Evolutionary conservation across 1,140 invertebrate genomes (phyloP), one percentile per base, ranked within the genome.

Genomic region (Brachionus rotundiformis): DNA sequence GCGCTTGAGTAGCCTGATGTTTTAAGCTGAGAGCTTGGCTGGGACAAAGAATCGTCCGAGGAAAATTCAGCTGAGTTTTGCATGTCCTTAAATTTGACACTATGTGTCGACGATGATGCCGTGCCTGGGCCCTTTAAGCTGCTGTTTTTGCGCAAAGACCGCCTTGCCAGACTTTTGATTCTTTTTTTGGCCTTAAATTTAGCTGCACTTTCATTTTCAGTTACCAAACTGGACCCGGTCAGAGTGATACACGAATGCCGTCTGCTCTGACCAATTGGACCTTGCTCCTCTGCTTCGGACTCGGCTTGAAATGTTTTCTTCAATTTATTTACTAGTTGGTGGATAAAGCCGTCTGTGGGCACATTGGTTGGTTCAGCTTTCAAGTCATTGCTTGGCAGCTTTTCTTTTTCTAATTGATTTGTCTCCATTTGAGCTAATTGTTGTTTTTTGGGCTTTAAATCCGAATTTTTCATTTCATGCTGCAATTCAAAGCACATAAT

Each of bases 81-180:
- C 19, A 10, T 25, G 36, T 73, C 68, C 44, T 73, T 73, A 73
- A 44, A 73, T 25, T 73, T 73, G 7, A 73, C 36, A 44, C 39
- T 73, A 29, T 73, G 68, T 19, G 19, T 25, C 11, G 68, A 44
- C 19, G 16, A 36, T 5, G 65, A 68, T 2, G 36, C 63, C 29
- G 19, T n/a, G 33, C 33, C 19, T 33, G 63, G 5, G 36, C 8
- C 29, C 23, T 36, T 33, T 63, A 63, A 6, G 16, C 29, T 33
- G 29, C n/a, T 33, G 19, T 68, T 68, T 68, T 68, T 68, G 13
- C 63, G 10, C 33, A 68, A 36, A 3, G 63, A 36, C 8, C 33
- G 29, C 16, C 16, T 68, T 13, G 33, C n/a, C n/a, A 36, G 2
- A 33, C 63, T 68, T 68, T 68, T 68, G 10, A 68, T 68, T 19